Evolutionary conservation across 1,140 invertebrate species (phyloP).

Genomic region (Temnothorax longispinosus): DNA sequence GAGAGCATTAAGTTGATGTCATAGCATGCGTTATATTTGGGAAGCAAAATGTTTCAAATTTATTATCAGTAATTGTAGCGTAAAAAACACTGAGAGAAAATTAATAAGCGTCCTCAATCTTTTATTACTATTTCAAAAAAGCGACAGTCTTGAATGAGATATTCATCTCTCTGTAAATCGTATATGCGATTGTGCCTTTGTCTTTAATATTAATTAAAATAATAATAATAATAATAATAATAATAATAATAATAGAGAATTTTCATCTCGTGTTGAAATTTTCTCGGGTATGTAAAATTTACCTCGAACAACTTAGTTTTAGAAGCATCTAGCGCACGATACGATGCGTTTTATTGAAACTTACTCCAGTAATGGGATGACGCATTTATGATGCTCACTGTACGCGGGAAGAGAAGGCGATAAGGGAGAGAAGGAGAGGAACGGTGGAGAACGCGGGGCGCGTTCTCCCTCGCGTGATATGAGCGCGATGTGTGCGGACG

Average conservation of each 20-base stretch:
- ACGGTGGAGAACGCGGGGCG: conserved; percentile 44
- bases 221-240: not conserved
- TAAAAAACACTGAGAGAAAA: not conserved
- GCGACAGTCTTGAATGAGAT: not conserved
- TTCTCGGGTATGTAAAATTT: conserved; percentile 1
- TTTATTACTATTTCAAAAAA: not conserved
- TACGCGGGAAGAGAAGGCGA: conserved; percentile 33
- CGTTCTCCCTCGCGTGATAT: conserved; percentile 67
- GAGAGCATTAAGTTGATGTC: not conserved
- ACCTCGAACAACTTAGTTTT: not conserved
- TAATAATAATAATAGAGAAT: not conserved
- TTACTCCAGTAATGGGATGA: not conserved
- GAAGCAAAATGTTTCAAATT: not conserved
- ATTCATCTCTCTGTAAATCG: not conserved
- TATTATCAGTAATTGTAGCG: not conserved
- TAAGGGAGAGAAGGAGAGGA: conserved; percentile 1
- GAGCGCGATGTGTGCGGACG: conserved; percentile 79
- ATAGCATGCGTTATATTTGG: not conserved
- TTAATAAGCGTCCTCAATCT: not conserved
- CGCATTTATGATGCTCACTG: conserved; percentile 17
- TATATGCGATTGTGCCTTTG: not conserved
- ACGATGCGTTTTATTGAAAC: conserved; percentile 6
- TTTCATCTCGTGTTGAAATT: not conserved
- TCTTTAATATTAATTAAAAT: not conserved
- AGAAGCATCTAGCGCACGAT: not conserved